phyloP scores from a whole-genome alignment of 2,888 invertebrate species.

The Cataglyphis rosenhaueri region DNA sequence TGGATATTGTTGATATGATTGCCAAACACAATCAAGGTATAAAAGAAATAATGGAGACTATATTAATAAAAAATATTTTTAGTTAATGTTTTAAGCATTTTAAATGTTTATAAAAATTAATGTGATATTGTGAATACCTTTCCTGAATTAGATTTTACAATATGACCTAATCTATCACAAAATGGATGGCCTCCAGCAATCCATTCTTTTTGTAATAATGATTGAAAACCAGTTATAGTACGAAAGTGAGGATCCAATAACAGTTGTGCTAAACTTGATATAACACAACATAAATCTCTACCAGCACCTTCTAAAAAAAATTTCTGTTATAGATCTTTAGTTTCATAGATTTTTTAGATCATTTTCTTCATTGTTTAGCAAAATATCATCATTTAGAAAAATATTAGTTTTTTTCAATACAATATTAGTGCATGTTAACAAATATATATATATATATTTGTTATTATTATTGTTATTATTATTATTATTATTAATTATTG shows the following conservation, averaged over 20 bases:
- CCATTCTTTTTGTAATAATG: constrained; percentile 98
- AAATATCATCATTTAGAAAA: background rate
- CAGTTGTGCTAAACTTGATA: constrained; percentile 95
- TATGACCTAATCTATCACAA: constrained; percentile 90
- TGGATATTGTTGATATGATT: constrained; percentile 95
- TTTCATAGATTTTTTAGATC: background rate
- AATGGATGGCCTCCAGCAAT: constrained; percentile 96
- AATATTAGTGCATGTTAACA: background rate
- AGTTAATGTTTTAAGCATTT: background rate
- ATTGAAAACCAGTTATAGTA: constrained; percentile 94
- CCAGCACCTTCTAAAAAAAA: constrained; percentile 89
- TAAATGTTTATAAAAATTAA: background rate
- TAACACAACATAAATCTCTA: constrained; percentile 94
- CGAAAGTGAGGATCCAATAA: constrained; percentile 94
- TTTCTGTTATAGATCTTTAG: background rate
- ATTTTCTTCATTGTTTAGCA: background rate
- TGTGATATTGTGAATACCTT: constrained; percentile 80
- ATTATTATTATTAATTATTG: no score
- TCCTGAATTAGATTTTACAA: constrained; percentile 87
- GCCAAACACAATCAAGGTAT: constrained; percentile 98
- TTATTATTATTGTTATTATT: no score
- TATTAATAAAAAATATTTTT: background rate
- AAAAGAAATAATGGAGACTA: constrained; percentile 95
- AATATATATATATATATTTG: background rate
- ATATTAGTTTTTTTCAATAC: background rate